Evolutionary conservation across 92 coral and sea anemone species (phyloP).

Genomic region (Palythoa caribaeorum): DNA sequence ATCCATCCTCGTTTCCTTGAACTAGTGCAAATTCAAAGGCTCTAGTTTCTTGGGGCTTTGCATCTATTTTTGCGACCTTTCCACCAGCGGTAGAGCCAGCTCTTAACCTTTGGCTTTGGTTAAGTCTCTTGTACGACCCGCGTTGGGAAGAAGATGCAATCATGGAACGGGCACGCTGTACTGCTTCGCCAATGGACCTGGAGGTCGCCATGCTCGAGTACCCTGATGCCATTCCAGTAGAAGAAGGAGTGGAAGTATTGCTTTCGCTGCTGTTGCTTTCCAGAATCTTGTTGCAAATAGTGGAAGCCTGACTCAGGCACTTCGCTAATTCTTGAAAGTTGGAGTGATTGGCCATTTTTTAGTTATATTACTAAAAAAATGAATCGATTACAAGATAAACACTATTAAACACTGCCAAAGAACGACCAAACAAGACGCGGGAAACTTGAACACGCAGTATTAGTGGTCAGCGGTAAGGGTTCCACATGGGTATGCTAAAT

Average conservation of each 20-base stretch:
- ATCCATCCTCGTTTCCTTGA: constrained; percentile 32
- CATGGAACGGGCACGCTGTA: constrained; percentile 65
- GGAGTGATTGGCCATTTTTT: constrained; percentile 17
- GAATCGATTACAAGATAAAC: neutral
- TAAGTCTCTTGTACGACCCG: constrained; percentile 53
- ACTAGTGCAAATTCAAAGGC: constrained; percentile 64
- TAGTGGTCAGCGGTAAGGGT: constrained; percentile 26
- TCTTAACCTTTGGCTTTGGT: constrained; percentile 51
- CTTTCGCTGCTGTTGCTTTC: neutral
- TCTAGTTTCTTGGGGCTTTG: constrained; percentile 48
- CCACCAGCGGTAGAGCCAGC: constrained; percentile 20
- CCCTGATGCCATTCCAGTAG: constrained; percentile 22
- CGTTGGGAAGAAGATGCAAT: constrained; percentile 37
- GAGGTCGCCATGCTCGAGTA: neutral
- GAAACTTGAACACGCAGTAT: neutral
- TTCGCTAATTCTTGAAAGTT: constrained; percentile 46
- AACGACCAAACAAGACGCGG: neutral
- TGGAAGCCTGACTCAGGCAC: constrained; percentile 43
- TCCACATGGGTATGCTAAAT: neutral
- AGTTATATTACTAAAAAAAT: neutral
- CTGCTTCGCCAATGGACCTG: constrained; percentile 38
- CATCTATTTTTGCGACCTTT: neutral
- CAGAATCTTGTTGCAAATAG: constrained; percentile 37
- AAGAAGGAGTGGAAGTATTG: constrained; percentile 30
- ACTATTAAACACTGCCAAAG: neutral